These are phyloP conservation scores for Bedellia somnulentella DNA, from an alignment of 2,888 invertebrate genomes.

Conservation along the genomic window DNA sequence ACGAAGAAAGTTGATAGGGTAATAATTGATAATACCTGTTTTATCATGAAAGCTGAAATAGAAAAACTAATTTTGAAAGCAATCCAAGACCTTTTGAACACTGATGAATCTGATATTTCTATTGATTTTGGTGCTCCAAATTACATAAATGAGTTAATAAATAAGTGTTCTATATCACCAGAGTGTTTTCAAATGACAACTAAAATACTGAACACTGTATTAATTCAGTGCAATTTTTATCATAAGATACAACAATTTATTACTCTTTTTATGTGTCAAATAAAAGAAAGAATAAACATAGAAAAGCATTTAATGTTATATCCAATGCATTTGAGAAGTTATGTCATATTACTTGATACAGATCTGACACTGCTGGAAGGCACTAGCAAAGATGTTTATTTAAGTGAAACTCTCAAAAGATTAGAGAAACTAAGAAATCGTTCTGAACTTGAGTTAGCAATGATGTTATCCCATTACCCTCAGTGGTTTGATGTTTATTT, in stretches of 20 bases:
- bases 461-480: slow-evolving; percentile 40
- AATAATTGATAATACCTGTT: slow-evolving; percentile 21
- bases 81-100: slow-evolving; percentile 16
- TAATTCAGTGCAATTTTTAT: slow-evolving; percentile 28
- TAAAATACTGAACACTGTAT: slow-evolving; percentile 28
- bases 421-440: slow-evolving; percentile 19
- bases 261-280: slow-evolving; percentile 18
- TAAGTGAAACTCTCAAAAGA: slow-evolving; percentile 16
- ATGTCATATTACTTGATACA: slow-evolving; percentile 29
- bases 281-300: slow-evolving; percentile 18
- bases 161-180: slow-evolving; percentile 23
- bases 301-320: slow-evolving; percentile 22
- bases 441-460: slow-evolving; percentile 26
- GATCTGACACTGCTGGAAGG: slow-evolving; percentile 18
- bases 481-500: slow-evolving; percentile 38
- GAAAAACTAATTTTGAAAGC: slow-evolving; percentile 23
- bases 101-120: slow-evolving; percentile 14
- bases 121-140: slow-evolving; percentile 14
- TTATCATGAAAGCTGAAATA: slow-evolving; percentile 32
- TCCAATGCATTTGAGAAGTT: slow-evolving; percentile 18
- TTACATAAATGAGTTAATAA: slow-evolving; percentile 17
- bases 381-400: slow-evolving; percentile 16
- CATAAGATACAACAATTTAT: slow-evolving; percentile 21
- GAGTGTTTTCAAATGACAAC: slow-evolving; percentile 36
- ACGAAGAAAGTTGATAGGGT: neutral